Evolutionary conservation across 2,797 vertebrate genomes (phyloP).

Genomic region (Delichon dasypus): DNA sequence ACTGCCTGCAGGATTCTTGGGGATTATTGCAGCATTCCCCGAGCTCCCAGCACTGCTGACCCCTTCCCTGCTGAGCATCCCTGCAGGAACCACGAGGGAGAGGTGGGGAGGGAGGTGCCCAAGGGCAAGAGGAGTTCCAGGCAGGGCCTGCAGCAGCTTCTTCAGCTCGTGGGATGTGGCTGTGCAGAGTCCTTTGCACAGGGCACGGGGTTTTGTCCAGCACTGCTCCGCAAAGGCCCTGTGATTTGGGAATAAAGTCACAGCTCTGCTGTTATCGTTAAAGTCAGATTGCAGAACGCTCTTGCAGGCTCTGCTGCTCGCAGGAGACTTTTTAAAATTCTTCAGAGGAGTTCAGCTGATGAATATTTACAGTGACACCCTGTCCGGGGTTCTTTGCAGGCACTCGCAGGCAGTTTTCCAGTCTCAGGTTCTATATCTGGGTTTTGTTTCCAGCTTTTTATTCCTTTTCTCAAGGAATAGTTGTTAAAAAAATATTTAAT

Average conservation of each 20-base stretch:
- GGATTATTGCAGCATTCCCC: neutral
- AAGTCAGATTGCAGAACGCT: neutral
- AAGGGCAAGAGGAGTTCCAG: accelerated
- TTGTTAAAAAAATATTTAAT: neutral
- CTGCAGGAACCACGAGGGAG: accelerated
- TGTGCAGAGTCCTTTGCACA: neutral
- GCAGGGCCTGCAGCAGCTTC: neutral
- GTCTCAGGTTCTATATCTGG: accelerated
- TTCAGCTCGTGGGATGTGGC: neutral
- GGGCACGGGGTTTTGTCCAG: accelerated
- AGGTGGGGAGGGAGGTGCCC: neutral
- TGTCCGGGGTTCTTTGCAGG: neutral
- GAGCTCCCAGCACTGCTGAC: neutral
- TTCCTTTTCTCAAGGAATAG: neutral
- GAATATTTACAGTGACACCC: neutral
- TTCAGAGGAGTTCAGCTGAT: neutral
- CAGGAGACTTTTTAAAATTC: neutral
- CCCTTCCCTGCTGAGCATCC: neutral
- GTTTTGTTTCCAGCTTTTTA: neutral
- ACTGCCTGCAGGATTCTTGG: neutral
- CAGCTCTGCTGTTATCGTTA: neutral
- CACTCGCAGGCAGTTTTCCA: neutral
- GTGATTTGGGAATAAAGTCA: neutral
- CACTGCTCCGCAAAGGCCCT: neutral
- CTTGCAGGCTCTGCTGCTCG: neutral